phyloP scores from a whole-genome alignment of 2,113 vertebrate species.

The Leucopsar rothschildi region DNA sequence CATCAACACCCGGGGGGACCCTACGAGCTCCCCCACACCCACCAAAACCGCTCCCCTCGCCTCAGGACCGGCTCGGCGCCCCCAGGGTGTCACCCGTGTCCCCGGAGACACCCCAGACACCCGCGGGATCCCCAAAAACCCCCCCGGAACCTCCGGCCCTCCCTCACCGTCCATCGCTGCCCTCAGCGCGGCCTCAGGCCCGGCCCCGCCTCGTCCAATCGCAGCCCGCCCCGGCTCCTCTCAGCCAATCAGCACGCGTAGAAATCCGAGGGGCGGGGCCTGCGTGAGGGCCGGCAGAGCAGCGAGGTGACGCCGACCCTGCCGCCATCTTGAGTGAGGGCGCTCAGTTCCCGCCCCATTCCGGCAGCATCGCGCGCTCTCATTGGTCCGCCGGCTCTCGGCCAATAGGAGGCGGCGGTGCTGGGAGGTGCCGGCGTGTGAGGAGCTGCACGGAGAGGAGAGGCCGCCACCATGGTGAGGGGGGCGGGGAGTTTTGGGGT shows the following conservation, averaged over 20 bases:
- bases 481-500: neutral
- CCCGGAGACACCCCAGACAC: too few species aligned
- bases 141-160: too few species aligned
- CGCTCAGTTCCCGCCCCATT: neutral
- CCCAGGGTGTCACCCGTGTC: too few species aligned
- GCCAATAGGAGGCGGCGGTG: neutral
- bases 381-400: neutral
- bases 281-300: accelerated
- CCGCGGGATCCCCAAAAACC: neutral
- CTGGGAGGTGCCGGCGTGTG: neutral
- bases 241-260: accelerated
- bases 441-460: neutral
- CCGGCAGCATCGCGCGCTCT: neutral
- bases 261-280: accelerated
- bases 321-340: neutral
- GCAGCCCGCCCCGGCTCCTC: accelerated
- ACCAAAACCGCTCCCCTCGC: neutral
- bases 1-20: too few species aligned
- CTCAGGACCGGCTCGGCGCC: neutral
- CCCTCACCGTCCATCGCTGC: neutral
- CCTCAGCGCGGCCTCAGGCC: neutral
- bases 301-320: accelerated
- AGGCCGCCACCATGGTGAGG: neutral
- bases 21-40: too few species aligned
- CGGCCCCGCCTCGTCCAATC: neutral